Evolutionary conservation across 1,140 invertebrate species (phyloP), one percentile per base, ranked within the genome.

Genomic region (Cyrtorhinus lividipennis): DNA sequence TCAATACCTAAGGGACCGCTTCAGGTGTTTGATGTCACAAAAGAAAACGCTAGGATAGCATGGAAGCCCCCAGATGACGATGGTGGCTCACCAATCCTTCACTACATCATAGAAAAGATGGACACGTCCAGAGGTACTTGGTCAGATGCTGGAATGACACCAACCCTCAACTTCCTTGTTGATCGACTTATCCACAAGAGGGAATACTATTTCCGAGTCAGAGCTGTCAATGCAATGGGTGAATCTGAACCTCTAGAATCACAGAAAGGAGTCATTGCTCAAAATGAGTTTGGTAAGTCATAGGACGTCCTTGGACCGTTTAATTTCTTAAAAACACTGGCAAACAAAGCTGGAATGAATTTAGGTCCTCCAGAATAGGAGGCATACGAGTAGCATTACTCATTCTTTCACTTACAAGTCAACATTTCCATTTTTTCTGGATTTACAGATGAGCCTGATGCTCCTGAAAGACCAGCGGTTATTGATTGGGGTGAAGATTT

Each of bases 81-180:
- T 73, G 93, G 94, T 65, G 94, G 92, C 30, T 89, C 87, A 61
- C 91, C 92, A 13, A 95, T 96, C 70, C 75, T 92, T n/a, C 92
- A 96, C 72, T 99, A 98, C 70, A 79, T 97, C 26, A 83, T 98
- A 62, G 95, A 99, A 73, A 98, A 98, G 76, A 96, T 96, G 90
- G 95, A 98, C 70, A 79, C 93, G 0, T 86, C 90, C 1, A 80
- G 93, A 65, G 94, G 93, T 60, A 93, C 91, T 1, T 98, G 95
- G 96, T 86, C 89, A 18, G 91, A 95, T 73, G 92, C 90, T 68
- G 90, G 90, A 38, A 90, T 90, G 84, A 85, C 87, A 65, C 88
- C 83, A 64, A 81, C 83, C 66, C 80, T 92, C 2, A 87, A 83
- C 24, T 87, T 90, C 69, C 85, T 94, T 71, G 87, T 96, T 0